A percentile compares a stretch with the other conserved stretches of the same genome.
These are phyloP conservation scores for Habrosyne pyritoides DNA, from an alignment of 2,888 invertebrate species.

Conservation along the genomic window DNA sequence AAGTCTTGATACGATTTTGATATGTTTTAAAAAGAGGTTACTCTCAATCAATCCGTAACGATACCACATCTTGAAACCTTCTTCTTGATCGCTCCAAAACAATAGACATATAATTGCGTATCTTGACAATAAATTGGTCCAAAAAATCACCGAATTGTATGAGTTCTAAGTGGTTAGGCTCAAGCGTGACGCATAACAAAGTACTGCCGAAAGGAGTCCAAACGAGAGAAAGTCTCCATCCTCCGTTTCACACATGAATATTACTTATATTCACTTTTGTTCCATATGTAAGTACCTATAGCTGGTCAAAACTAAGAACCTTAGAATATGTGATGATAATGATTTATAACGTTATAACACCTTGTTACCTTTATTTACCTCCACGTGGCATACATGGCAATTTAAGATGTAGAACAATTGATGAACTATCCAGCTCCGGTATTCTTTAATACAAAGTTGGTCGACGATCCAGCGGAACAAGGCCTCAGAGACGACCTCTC, in stretches of 20 bases:
- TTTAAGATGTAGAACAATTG: too few relatives aligned
- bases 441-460: too few relatives aligned
- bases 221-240: constrained; percentile 75
- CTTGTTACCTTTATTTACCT: too few relatives aligned
- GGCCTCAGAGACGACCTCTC: too few relatives aligned
- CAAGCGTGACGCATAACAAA: constrained; percentile 20
- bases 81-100: neutral
- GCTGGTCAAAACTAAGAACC: neutral
- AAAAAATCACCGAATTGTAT: constrained; percentile 4
- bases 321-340: neutral
- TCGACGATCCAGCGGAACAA: too few relatives aligned
- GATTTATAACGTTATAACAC: neutral
- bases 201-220: constrained; percentile 61
- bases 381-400: too few relatives aligned
- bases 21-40: too few relatives aligned
- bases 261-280: constrained; percentile 46
- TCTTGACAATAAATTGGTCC: constrained; percentile 6
- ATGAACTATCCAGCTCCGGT: too few relatives aligned
- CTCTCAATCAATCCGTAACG: neutral
- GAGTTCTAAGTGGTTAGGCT: constrained; percentile 6
- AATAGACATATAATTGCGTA: neutral
- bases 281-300: neutral
- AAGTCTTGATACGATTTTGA: neutral
- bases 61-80: neutral
- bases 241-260: constrained; percentile 62